These are phyloP conservation scores for Amphimedon queenslandica DNA, from an alignment of 37 sponge, comb jelly and placozoan species.

Conservation along the genomic window DNA sequence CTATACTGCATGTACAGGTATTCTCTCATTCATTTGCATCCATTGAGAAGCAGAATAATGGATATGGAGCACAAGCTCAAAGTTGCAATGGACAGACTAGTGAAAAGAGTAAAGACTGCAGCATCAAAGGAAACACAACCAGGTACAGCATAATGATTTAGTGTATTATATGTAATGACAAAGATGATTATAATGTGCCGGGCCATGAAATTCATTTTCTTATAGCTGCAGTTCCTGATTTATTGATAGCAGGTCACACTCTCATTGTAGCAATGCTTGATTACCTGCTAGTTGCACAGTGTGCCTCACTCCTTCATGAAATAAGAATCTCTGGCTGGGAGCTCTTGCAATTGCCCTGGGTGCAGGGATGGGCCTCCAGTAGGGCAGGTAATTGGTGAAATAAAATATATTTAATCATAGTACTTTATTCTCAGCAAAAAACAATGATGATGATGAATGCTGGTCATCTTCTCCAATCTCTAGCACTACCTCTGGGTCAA, in stretches of 20 bases:
- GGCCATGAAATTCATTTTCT: neutral
- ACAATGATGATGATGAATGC: neutral
- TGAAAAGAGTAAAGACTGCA: constrained; percentile 48
- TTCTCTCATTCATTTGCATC: constrained; percentile 63
- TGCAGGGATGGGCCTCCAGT: constrained; percentile 19
- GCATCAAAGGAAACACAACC: constrained; percentile 42
- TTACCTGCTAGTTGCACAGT: constrained; percentile 78
- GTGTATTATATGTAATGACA: too few relatives aligned
- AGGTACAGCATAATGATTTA: too few relatives aligned
- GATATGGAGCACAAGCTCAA: constrained; percentile 84
- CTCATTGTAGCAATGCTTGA: constrained; percentile 64
- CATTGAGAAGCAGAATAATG: constrained; percentile 59
- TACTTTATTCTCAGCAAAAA: neutral
- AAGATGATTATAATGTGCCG: too few relatives aligned
- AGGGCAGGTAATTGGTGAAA: neutral
- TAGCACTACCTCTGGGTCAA: neutral
- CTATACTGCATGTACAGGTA: constrained; percentile 38
- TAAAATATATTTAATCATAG: neutral
- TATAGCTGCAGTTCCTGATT: constrained; percentile 56
- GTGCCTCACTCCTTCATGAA: constrained; percentile 72
- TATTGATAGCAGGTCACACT: constrained; percentile 52
- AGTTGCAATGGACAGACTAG: constrained; percentile 69
- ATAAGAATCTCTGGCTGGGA: constrained; percentile 62
- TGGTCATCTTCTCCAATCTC: neutral
- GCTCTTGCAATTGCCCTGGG: constrained; percentile 73